phyloP scores from a whole-genome alignment of 2,113 vertebrate genomes.

The Vidua chalybeata region DNA sequence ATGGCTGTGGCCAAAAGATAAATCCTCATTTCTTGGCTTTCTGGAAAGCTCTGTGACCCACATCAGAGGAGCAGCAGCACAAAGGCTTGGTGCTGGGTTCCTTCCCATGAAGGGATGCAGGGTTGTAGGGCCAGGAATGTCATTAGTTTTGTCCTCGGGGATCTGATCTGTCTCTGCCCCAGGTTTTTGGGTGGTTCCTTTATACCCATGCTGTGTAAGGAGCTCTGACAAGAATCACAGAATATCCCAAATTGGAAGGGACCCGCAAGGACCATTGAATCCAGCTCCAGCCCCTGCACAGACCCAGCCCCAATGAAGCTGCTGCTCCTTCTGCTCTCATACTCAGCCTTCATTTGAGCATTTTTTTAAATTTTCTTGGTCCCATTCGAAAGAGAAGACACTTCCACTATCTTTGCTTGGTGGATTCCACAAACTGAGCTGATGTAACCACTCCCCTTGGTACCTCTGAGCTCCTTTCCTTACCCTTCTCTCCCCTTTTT shows the following conservation, averaged over 20 bases:
- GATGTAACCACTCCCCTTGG: not conserved
- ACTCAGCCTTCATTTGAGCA: not conserved
- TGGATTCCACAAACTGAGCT: not conserved
- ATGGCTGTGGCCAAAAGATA: not conserved
- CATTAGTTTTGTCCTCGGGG: not conserved
- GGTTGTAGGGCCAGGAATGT: not conserved
- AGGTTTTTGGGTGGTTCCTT: not conserved
- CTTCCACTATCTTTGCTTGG: not conserved
- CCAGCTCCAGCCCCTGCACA: not conserved
- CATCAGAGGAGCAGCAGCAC: not conserved
- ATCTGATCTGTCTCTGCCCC: not conserved
- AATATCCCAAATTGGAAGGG: not conserved
- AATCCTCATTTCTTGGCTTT: not conserved
- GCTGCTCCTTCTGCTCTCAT: not conserved
- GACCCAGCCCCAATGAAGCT: not conserved
- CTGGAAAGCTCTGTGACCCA: not conserved
- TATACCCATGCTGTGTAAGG: not conserved
- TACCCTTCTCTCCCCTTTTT: rapidly evolving
- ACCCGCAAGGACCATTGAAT: rapidly evolving
- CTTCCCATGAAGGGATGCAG: not conserved
- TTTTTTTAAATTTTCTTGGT: rapidly evolving
- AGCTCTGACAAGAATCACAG: not conserved
- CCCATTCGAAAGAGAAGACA: not conserved
- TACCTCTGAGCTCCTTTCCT: not conserved
- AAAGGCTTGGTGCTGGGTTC: not conserved